Percentiles rank a stretch among this genome's conserved stretches.
These are phyloP conservation scores for Piprites chloris DNA, from an alignment of 2,113 vertebrate genomes.

Conservation along the genomic window DNA sequence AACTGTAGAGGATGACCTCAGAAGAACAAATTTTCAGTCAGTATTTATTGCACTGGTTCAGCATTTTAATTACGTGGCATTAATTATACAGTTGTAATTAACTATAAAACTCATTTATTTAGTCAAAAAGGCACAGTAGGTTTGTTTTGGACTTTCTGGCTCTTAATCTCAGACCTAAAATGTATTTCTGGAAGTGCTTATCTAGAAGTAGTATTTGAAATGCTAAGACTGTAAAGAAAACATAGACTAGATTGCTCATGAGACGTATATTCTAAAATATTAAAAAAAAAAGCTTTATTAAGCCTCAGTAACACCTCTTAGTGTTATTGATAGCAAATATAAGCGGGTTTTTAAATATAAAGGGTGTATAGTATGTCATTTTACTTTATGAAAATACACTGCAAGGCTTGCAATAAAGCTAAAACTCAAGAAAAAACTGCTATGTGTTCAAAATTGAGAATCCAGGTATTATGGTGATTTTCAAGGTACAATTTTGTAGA, in stretches of 20 bases:
- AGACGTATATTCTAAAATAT: not conserved
- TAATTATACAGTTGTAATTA: not conserved
- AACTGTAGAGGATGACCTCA: not conserved
- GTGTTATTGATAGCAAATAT: not conserved
- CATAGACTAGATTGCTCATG: not conserved
- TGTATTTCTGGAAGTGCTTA: not conserved
- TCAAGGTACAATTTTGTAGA: not conserved
- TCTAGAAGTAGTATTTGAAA: not conserved
- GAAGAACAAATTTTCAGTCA: not conserved
- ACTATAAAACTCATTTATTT: not conserved
- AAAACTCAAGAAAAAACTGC: not conserved
- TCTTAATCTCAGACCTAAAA: not conserved
- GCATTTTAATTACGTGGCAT: not conserved
- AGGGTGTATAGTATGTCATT: accelerated
- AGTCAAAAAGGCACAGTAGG: not conserved
- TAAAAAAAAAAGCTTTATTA: not conserved
- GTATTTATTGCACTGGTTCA: not conserved
- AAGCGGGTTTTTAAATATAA: not conserved
- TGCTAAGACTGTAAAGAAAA: not conserved
- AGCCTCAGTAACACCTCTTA: not conserved
- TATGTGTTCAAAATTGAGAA: not conserved
- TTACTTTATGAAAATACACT: not conserved
- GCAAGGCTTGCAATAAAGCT: not conserved
- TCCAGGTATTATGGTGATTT: not conserved
- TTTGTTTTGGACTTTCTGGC: not conserved